Percentiles rank a stretch among this genome's conserved stretches.
phyloP scores from a whole-genome alignment of 2,888 invertebrate species.

The Germaria angustata region DNA sequence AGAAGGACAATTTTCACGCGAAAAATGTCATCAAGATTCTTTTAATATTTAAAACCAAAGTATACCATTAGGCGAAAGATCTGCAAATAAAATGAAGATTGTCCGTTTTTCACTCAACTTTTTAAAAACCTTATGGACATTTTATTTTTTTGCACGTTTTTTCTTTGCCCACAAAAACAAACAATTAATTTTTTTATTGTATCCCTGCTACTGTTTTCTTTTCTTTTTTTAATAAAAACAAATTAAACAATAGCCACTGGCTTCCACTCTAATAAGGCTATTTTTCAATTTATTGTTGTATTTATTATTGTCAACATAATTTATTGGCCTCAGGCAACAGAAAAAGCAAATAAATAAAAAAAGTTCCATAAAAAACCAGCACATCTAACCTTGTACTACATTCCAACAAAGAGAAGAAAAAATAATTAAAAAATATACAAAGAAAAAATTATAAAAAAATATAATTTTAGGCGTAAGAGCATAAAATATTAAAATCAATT shows the following conservation, averaged over 20 bases:
- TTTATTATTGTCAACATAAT: slow-evolving; percentile 42
- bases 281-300: slow-evolving; percentile 4
- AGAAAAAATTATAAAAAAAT: neutral
- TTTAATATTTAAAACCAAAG: no score
- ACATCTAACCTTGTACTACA: slow-evolving; percentile 19
- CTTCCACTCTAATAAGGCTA: slow-evolving; percentile 14
- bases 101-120: neutral
- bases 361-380: neutral
- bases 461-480: neutral
- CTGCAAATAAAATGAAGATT: no score
- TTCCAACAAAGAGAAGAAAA: neutral
- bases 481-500: neutral
- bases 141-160: neutral
- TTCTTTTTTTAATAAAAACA: neutral
- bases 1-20: no score
- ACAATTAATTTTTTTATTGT: slow-evolving; percentile 2
- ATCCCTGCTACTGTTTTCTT: neutral
- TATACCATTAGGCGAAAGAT: no score
- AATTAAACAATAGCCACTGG: slow-evolving; percentile 22
- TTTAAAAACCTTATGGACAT: neutral
- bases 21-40: no score
- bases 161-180: neutral
- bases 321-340: slow-evolving; percentile 13
- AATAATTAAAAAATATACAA: neutral
- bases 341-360: slow-evolving; percentile 12